Evolutionary conservation across 2,888 invertebrate species (phyloP), one percentile per base, ranked within the genome.

Genomic region (Luperina nickerlii): DNA sequence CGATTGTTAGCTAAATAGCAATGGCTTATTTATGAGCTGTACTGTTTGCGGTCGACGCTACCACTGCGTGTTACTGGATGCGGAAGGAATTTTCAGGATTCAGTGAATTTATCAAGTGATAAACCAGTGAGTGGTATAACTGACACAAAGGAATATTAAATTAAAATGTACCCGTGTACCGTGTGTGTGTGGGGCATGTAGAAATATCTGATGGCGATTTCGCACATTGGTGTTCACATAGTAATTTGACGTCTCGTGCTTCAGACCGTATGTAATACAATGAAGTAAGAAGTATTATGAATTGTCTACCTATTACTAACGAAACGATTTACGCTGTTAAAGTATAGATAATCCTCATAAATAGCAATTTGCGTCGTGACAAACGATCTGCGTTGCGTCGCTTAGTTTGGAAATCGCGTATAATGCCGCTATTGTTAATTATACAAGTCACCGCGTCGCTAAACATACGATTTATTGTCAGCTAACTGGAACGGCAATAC

Each of bases 391-490:
- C 90, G 92, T 91, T 92, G 93, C 92, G 94, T 91, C 92, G 94
- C 94, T 94, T 90, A 94, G 95, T 96, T 96, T 96, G 96, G 96
- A 96, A 97, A 96, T 96, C 95, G 95, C 95, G 94, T 95, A 95
- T 96, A 95, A 95, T 96, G 92, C 95, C 90, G 90, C 96, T 94
- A 96, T 96, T 96, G 96, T 96, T 96, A 96, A 96, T 96, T 96
- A 96, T 95, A 95, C 96, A 94, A 96, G 95, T 94, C 96, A 94
- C 93, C 92, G 94, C 95, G 95, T 94, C 95, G 95, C 95, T 95
- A 95, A 96, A 96, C 96, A 96, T 94, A 96, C 95, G 94, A 96
- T 96, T 96, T 96, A 96, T 96, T 95, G 94, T 95, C 94, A 93
- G 94, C 90, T 93, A 95, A 96, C 94, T 96, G 92, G 96, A 95